Base-by-base conservation (phyloP, 2,797 vertebrate genomes). In the Coreius guichenoti region DNA sequence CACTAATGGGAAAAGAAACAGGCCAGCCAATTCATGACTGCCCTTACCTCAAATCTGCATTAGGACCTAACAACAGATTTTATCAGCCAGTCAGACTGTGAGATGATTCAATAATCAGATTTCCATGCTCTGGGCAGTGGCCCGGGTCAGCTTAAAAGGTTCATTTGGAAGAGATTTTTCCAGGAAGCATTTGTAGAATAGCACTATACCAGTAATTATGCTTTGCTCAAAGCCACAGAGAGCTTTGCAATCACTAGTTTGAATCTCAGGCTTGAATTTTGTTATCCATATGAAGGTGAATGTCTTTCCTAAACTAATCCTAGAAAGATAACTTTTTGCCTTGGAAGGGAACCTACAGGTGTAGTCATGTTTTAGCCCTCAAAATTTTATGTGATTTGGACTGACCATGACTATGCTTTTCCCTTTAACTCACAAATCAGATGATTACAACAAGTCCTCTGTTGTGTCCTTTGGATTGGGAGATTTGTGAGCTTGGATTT, bases 71-170 rank as follows among this genome's bases (percentile, higher is more conserved):
- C 69, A 63, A 33, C 56, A 49, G 80, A 63, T 86, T 90, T 84
- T 77, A 89, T 89, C 54, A 67, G 73, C 83, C 83, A 79, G 23
- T 87, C 81, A 74, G 56, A n/a, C 61, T 80, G 77, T 23, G 61
- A 81, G 81, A 76, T 89, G 84, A 88, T 90, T 68, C 85, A 58
- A 90, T 88, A 72, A 82, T 26, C 63, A 90, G 85, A 90, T 91
- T 92, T 90, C 82, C 84, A 86, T 54, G 29, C 72, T 54, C 29
- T 19, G 70, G 65, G 86, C 26, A 68, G 80, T 75, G 69, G n/a
- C 31, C 8, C 45, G 51, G 69, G 43, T 39, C 33, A 19, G 45
- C 4, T 31, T 70, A 83, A 89, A 78, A 49, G 36, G 36, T 45
- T 81, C 11, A 33, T 5, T 67, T 23, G 47, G 56, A 72, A 49